Base-by-base conservation (phyloP, 2,797 vertebrate species). In the Percopsis omiscomaycus region DNA sequence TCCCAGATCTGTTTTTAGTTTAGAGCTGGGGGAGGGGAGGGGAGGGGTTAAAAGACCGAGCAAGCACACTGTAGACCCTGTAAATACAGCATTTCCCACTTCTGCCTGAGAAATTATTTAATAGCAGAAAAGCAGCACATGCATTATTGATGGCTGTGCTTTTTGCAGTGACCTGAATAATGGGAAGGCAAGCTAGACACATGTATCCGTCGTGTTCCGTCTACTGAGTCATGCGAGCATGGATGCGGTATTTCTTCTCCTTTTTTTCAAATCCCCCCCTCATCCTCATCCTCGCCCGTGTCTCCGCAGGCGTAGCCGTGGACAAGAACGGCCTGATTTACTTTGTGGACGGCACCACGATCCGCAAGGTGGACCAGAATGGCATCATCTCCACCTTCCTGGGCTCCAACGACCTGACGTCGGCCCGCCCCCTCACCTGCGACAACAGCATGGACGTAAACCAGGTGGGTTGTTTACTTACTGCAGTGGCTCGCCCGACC, bases 391-490 rank as follows among this genome's bases (percentile, higher is more conserved):
- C 96, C 1, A 99, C 97, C 11, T 91, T 99, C 79, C 93, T 99
- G 13, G 98, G 98, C 16, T 98, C 96, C 54, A 98, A 98, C 0
- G 98, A 99, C 86, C 91, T 99, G 79, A 97, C 96, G 0, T 98
- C 98, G 0, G 96, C 96, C 42, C 93, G 96, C 55, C 97, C 97
- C 50, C 85, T 99, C 61, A 97, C 94, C 59, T 99, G 98, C 67
- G 98, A 99, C 85, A 95, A 92, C 5, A 96, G 96, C 90, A 99
- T 99, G 96, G 96, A 98, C 80, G 93, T 98, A 90, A 96, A 94
- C 83, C 96, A 99, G 97, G 98, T 99, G 93, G 77, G 37, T 42
- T 6, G 37, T 42, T 75, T 55, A 16, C 47, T 60, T 58, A 32
- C 52, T 42, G 10, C 59, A 11, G 61, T 64, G 54, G 22, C 22